Evolutionary conservation across 1,140 invertebrate species (phyloP).

Genomic region (Drosophila serrata): DNA sequence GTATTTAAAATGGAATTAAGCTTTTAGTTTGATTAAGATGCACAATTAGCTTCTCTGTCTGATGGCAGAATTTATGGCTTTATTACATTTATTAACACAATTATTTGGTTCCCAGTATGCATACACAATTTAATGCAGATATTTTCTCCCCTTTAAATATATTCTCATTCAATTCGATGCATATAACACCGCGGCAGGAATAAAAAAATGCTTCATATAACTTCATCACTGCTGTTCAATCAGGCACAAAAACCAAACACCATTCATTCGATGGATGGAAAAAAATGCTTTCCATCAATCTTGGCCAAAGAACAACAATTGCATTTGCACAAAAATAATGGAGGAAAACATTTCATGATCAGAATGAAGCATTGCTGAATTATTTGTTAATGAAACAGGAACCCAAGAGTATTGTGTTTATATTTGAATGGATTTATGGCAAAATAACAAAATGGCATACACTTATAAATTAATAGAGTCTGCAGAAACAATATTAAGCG

Average conservation of each 20-base stretch:
- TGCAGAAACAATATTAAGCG: not conserved
- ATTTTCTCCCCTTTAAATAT: constrained; percentile 6
- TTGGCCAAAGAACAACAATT: constrained; percentile 36
- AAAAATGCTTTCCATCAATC: constrained; percentile 45
- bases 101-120: not conserved
- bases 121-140: constrained; percentile 7
- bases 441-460: constrained; percentile 1
- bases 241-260: constrained; percentile 25
- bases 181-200: not conserved
- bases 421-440: not conserved
- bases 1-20: not conserved
- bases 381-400: constrained; percentile 38
- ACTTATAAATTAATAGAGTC: not conserved
- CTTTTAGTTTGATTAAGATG: constrained; percentile 12
- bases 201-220: constrained; percentile 30
- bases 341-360: constrained; percentile 20
- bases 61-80: constrained; percentile 50
- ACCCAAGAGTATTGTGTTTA: constrained; percentile 10
- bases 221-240: constrained; percentile 52
- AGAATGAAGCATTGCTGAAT: constrained; percentile 35
- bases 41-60: constrained; percentile 18
- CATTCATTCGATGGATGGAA: constrained; percentile 9
- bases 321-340: constrained; percentile 8
- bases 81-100: constrained; percentile 5
- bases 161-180: constrained; percentile 10